Evolutionary conservation across 2,113 vertebrate species (phyloP).

Genomic region (Perca flavescens): DNA sequence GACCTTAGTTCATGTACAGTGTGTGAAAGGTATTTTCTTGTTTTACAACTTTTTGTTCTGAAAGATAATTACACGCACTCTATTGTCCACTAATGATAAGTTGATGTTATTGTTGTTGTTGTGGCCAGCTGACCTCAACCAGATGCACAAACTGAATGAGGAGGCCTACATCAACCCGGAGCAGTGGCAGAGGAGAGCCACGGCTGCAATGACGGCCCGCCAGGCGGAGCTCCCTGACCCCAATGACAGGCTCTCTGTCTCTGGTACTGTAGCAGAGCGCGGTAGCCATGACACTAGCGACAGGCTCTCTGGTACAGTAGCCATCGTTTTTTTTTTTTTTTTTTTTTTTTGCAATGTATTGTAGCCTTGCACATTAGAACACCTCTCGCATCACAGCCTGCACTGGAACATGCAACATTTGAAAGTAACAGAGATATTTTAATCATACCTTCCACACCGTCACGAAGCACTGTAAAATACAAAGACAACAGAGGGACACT

Average conservation of each 20-base stretch:
- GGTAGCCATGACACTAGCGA: constrained; percentile 16
- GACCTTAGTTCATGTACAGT: too few species aligned
- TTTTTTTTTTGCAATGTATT: neutral
- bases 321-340: neutral
- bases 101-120: neutral
- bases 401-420: neutral
- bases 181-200: constrained; percentile 86
- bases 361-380: neutral
- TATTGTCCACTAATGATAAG: neutral
- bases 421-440: neutral
- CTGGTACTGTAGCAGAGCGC: constrained; percentile 83
- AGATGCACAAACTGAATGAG: constrained; percentile 94
- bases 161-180: constrained; percentile 90
- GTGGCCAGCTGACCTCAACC: constrained; percentile 90
- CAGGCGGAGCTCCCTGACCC: constrained; percentile 81
- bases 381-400: neutral
- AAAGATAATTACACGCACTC: neutral
- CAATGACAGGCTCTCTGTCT: constrained; percentile 86
- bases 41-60: neutral
- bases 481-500: neutral
- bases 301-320: constrained; percentile 78
- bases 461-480: neutral
- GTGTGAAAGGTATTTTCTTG: neutral
- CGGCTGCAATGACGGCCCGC: constrained; percentile 75
- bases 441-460: neutral